Evolutionary conservation across 37 sponge, comb jelly and placozoan genomes (phyloP).

Genomic region (Oscarella lobularis): DNA sequence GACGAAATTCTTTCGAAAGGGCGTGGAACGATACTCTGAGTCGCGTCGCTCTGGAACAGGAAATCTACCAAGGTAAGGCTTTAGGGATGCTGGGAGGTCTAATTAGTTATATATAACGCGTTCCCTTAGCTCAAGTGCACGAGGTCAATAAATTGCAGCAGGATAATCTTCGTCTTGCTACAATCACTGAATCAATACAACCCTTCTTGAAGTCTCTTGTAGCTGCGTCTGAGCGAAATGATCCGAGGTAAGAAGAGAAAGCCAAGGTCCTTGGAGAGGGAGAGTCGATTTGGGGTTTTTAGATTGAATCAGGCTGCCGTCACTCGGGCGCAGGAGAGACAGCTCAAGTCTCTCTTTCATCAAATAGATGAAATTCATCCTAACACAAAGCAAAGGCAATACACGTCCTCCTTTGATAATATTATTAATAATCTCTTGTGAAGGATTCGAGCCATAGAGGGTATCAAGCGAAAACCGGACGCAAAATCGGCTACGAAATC

Average conservation of each 20-base stretch:
- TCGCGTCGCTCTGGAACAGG: background rate
- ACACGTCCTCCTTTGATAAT: no score
- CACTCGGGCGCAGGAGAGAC: background rate
- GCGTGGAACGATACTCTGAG: background rate
- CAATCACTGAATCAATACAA: background rate
- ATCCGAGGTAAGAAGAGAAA: background rate
- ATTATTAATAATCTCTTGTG: no score
- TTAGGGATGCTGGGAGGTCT: no score
- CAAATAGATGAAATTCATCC: background rate
- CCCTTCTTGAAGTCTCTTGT: background rate
- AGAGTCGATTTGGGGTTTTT: background rate
- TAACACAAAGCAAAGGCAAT: background rate
- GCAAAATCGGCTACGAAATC: background rate
- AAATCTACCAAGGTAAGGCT: background rate
- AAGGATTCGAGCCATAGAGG: background rate
- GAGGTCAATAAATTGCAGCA: background rate
- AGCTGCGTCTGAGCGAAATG: background rate
- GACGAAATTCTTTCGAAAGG: no score
- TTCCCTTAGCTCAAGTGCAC: background rate
- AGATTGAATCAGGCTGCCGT: background rate
- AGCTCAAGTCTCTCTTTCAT: background rate
- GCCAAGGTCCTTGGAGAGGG: no score
- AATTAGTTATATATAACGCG: no score
- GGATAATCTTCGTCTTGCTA: background rate
- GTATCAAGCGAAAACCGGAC: background rate